phyloP scores from a whole-genome alignment of 2,797 vertebrate genomes.

The Neopelma chrysocephalum region DNA sequence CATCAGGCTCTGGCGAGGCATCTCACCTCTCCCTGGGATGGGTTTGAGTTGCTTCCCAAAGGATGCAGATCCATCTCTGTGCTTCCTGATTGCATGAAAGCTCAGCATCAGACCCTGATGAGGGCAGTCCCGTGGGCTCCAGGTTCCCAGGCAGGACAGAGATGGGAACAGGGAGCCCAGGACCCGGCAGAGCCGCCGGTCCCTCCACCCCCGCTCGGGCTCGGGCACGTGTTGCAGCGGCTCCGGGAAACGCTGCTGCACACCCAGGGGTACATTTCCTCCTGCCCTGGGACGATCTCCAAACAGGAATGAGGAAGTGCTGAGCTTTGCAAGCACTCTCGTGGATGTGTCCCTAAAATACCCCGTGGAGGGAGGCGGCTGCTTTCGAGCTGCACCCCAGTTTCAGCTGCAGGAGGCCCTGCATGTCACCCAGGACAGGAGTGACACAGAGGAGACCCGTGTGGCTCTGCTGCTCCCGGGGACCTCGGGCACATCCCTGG shows the following conservation, averaged over 20 bases:
- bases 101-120: not conserved
- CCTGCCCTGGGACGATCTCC: not conserved
- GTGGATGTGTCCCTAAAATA: not conserved
- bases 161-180: not conserved
- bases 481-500: not conserved
- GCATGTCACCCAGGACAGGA: not conserved
- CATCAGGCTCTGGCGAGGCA: not conserved
- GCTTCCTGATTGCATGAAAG: not conserved
- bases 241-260: not conserved
- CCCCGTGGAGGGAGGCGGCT: not conserved
- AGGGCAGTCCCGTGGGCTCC: rapidly evolving
- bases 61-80: not conserved
- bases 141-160: rapidly evolving
- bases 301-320: slow-evolving; percentile 20
- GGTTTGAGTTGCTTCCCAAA: not conserved
- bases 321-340: not conserved
- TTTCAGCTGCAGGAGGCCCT: not conserved
- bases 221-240: rapidly evolving
- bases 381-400: not conserved
- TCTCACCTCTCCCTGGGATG: not conserved
- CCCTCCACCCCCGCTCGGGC: rapidly evolving
- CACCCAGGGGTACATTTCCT: not conserved
- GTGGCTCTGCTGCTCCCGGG: not conserved
- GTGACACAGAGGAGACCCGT: rapidly evolving
- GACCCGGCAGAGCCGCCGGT: rapidly evolving